Percentiles rank a stretch among this genome's conserved stretches.
Evolutionary conservation across 2,113 vertebrate genomes (phyloP).

Genomic region (Anguilla japonica): DNA sequence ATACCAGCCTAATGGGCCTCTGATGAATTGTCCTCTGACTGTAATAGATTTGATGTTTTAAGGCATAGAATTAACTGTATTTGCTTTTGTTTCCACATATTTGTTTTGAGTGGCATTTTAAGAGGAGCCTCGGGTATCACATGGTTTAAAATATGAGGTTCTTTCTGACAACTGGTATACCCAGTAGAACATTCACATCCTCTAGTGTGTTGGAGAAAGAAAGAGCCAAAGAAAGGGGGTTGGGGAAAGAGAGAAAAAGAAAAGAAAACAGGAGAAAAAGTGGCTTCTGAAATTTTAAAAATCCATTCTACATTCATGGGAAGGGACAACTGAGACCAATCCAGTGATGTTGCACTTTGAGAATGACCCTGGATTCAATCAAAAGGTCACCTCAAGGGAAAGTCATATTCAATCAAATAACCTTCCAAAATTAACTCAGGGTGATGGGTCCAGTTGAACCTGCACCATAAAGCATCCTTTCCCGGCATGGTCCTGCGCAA

Average conservation of each 20-base stretch:
- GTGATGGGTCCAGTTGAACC: background rate
- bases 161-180: background rate
- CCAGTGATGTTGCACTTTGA: background rate
- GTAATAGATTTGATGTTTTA: conserved; percentile 2
- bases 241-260: too few relatives aligned
- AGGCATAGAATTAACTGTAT: background rate
- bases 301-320: background rate
- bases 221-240: too few relatives aligned
- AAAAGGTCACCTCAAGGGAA: background rate
- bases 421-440: background rate
- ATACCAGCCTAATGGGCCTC: background rate
- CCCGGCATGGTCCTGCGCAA: background rate
- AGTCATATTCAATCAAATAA: background rate
- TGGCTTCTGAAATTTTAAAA: too few relatives aligned
- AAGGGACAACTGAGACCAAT: background rate
- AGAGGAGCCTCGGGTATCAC: background rate
- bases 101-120: background rate
- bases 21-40: background rate
- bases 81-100: background rate
- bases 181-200: background rate
- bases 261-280: too few relatives aligned
- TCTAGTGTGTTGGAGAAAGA: background rate
- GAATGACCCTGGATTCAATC: background rate
- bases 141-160: background rate
- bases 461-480: background rate